Conservation (phyloP, 2,888 invertebrate genomes). For the Drosophila affinis region DNA sequence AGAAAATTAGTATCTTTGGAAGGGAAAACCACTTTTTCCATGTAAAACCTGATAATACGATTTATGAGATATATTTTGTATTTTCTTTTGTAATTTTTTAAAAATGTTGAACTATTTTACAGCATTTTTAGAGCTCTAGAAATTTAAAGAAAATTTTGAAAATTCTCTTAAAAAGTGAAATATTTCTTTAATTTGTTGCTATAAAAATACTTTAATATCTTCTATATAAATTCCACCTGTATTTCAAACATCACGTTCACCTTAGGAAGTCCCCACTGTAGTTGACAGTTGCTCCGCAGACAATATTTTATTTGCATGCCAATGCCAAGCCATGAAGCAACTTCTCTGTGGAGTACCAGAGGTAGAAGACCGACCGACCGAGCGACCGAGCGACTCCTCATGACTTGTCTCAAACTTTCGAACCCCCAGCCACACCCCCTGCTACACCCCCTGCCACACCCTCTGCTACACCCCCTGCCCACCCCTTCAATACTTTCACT, state of each 20-base stretch:
- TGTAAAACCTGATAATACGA: too few species aligned
- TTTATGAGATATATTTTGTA: too few species aligned
- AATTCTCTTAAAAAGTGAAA: too few species aligned
- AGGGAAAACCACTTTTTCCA: not conserved
- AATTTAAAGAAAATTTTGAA: too few species aligned
- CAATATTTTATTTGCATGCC: conserved; percentile 40
- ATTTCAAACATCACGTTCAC: too few species aligned
- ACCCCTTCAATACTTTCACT: conserved; percentile 19
- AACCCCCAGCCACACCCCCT: not conserved
- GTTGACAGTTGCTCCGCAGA: conserved; percentile 14
- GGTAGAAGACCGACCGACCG: not conserved
- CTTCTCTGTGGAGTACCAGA: not conserved
- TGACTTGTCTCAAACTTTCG: conserved; percentile 29
- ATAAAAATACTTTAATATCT: not conserved
- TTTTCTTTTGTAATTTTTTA: too few species aligned
- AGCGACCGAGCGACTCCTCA: not conserved
- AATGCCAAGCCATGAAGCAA: conserved; percentile 7
- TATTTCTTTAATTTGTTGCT: not conserved
- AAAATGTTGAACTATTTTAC: too few species aligned
- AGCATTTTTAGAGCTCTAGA: too few species aligned
- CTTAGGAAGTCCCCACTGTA: conserved; percentile 12
- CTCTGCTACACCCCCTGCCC: too few species aligned
- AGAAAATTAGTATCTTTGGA: too few species aligned
- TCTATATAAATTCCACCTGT: not conserved
- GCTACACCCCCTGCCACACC: too few species aligned